Conservation (phyloP, 2,797 vertebrate species). For the Propithecus deckenii region DNA sequence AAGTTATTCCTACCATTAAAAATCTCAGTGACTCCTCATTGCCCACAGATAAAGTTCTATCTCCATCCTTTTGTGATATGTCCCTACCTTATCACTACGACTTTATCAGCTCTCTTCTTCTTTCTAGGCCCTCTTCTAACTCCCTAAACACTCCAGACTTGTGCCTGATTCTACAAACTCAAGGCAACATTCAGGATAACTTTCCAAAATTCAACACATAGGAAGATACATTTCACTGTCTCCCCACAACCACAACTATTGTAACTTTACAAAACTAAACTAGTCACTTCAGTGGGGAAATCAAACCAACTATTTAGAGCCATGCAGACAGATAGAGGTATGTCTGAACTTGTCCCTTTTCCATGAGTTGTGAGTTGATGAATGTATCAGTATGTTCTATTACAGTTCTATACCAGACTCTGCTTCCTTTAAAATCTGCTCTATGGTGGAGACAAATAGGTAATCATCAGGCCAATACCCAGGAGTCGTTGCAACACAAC, state of each 20-base stretch:
- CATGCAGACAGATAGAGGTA: not conserved
- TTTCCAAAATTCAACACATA: not conserved
- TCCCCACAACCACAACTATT: not conserved
- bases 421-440: constrained; percentile 2
- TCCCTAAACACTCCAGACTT: not conserved
- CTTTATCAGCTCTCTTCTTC: not conserved
- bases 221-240: not conserved
- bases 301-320: not conserved
- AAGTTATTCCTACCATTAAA: not conserved
- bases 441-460: not conserved
- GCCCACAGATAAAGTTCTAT: not conserved
- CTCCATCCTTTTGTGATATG: not conserved
- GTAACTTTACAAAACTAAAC: not conserved
- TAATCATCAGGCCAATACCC: not conserved
- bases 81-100: not conserved
- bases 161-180: not conserved
- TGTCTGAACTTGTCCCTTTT: not conserved
- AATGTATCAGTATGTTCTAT: not conserved
- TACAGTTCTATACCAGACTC: not conserved
- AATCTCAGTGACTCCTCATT: not conserved
- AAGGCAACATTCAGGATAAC: not conserved
- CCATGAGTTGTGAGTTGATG: not conserved
- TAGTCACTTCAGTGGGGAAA: not conserved
- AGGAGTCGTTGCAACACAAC: not conserved
- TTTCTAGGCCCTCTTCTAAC: not conserved